Conservation (phyloP, 1,140 invertebrate species). For the Zelostemma sp. region DNA sequence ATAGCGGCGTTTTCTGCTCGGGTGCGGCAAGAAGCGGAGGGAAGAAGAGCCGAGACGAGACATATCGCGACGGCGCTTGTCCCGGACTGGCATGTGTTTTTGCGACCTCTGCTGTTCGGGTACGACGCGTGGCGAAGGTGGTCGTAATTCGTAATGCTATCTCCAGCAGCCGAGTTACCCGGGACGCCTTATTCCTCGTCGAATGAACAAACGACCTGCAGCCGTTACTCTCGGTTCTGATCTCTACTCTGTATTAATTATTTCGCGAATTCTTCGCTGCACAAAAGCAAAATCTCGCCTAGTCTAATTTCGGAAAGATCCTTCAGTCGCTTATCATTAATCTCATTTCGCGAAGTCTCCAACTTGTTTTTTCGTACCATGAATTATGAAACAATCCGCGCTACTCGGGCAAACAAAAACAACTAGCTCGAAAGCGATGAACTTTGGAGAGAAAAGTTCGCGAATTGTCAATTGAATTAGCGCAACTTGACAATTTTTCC, state of each 20-base stretch:
- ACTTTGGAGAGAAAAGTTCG: too few species aligned
- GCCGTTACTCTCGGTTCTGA: not conserved
- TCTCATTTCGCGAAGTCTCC: too few species aligned
- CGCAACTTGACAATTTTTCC: too few species aligned
- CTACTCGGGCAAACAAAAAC: too few species aligned
- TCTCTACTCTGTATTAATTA: not conserved
- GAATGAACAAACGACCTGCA: not conserved
- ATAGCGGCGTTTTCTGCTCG: not conserved
- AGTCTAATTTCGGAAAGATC: too few species aligned
- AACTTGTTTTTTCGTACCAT: too few species aligned
- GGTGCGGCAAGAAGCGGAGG: not conserved
- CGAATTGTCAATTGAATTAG: too few species aligned
- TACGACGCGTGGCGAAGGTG: not conserved
- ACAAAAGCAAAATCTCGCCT: too few species aligned
- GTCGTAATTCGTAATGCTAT: slow-evolving; percentile 6
- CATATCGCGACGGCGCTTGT: not conserved
- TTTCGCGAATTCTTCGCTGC: not conserved
- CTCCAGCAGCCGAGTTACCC: not conserved
- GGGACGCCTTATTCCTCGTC: not conserved
- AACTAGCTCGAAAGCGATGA: too few species aligned
- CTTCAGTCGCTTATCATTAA: too few species aligned
- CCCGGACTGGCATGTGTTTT: not conserved
- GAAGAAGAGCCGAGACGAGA: not conserved
- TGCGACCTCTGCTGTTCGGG: not conserved
- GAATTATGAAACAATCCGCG: too few species aligned